Evolutionary conservation across 2,113 vertebrate species (phyloP).

Genomic region (Oncorhynchus tshawytscha): DNA sequence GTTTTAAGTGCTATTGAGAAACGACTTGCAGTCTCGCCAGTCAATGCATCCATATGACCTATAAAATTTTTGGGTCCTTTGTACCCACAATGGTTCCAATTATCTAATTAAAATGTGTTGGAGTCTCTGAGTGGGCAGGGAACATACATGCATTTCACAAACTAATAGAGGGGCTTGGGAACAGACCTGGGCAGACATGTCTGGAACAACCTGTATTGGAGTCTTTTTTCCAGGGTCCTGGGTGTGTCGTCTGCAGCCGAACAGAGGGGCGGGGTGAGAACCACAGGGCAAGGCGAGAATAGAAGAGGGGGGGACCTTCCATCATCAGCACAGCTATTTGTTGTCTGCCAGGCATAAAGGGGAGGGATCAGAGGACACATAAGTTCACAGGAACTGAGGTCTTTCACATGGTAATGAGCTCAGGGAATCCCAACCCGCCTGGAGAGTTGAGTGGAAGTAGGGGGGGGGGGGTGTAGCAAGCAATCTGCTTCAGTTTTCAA

Average conservation of each 20-base stretch:
- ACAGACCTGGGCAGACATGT: no score
- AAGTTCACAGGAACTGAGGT: constrained; percentile 79
- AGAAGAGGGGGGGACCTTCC: constrained; percentile 38
- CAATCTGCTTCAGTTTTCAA: no score
- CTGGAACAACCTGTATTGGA: neutral
- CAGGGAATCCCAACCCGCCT: neutral
- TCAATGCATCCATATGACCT: no score
- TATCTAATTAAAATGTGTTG: no score
- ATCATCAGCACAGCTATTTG: constrained; percentile 81
- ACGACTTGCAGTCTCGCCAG: no score
- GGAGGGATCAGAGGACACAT: constrained; percentile 80
- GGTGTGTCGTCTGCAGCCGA: neutral
- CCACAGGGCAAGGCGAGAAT: constrained; percentile 56
- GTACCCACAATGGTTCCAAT: no score
- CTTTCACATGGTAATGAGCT: constrained; percentile 83
- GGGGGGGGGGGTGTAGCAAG: no score
- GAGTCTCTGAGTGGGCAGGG: no score
- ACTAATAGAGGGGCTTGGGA: no score
- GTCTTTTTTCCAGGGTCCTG: neutral
- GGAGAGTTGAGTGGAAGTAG: neutral
- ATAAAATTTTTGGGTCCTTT: no score
- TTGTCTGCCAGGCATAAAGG: constrained; percentile 71
- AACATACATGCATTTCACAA: no score
- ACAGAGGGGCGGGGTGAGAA: constrained; percentile 6
- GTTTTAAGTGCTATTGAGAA: no score